Base-by-base conservation (phyloP, 2,797 vertebrate species). In the Mareca penelope region DNA sequence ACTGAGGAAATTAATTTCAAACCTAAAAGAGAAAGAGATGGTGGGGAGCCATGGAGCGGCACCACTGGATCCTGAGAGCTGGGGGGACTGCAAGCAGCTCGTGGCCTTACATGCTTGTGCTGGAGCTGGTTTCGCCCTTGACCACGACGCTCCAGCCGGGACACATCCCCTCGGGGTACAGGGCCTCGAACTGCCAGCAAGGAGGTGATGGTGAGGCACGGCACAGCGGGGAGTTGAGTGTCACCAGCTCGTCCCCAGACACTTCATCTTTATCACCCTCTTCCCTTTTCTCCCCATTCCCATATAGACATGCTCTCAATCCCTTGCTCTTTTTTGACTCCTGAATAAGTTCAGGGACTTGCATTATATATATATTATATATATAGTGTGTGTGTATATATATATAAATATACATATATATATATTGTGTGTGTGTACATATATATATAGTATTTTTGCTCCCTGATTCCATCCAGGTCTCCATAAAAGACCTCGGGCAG, bases 1-100 rank as follows among this genome's bases (percentile, higher is more conserved):
- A 4, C 93, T 97, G 64, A 98, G 77, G 93, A 98, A 97, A 96
- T 98, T 98, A 75, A 98, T 98, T 95, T 98, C 98, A 95, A 98
- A 98, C 97, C 98, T 98, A 77, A 42, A 35, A 88, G 44, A 94
- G 46, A 73, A 80, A 88, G 39, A 72, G 61, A 26, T 4, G 57
- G 19, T 40, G 35, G 60, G 35, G 70, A 55, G 37, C 26, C 1
- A 2, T 16, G 46, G 18, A 63, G 61, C 0, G 0, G 14, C 14
- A 26, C 24, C 63, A 18, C 78, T n/a, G 71, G 68, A 31, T 73
- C 16, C 19, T 0, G 2, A 0, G 8, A 72, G 55, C 37, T 2
- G 13, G 39, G 39, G 72, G 75, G 33, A 37, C 52, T 42, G 65
- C 0, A 7, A 56, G 80, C 13, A 7, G 33, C 28, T 33, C 0